Conservation (phyloP, 2,888 invertebrate genomes). For the Drosophila phalerata region DNA sequence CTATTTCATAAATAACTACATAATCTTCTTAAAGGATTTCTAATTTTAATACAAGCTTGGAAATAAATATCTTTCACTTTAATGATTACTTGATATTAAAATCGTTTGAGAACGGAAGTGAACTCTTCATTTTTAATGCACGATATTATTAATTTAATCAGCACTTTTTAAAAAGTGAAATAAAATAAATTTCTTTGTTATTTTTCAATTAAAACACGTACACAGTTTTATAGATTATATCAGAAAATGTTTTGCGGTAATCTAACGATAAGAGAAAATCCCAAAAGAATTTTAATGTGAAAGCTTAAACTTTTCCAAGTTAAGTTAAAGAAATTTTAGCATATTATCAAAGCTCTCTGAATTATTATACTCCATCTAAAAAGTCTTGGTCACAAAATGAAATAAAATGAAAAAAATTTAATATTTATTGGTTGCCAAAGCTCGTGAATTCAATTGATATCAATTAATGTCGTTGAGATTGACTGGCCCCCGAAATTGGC, state of each 20-base stretch:
- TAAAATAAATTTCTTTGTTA: constrained; percentile 9
- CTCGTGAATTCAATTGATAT: constrained; percentile 58
- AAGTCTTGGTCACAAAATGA: neutral
- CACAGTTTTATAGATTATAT: constrained; percentile 35
- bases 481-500: constrained; percentile 21
- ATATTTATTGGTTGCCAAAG: constrained; percentile 62
- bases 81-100: neutral
- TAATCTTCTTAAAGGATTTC: no score
- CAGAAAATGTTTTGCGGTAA: constrained; percentile 37
- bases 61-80: neutral
- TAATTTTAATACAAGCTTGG: no score
- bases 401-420: constrained; percentile 20
- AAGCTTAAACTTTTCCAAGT: constrained; percentile 21
- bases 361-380: neutral
- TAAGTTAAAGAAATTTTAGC: constrained; percentile 6
- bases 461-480: constrained; percentile 50
- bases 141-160: constrained; percentile 23
- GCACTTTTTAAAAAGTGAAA: constrained; percentile 11
- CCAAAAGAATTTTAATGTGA: constrained; percentile 25
- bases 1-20: no score
- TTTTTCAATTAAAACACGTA: constrained; percentile 33
- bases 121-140: constrained; percentile 14
- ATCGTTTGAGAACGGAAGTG: constrained; percentile 27
- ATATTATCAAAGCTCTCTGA: neutral
- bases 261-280: constrained; percentile 50